These are phyloP conservation scores for Diarsia mendica DNA, from an alignment of 2,888 invertebrate species.

Conservation along the genomic window DNA sequence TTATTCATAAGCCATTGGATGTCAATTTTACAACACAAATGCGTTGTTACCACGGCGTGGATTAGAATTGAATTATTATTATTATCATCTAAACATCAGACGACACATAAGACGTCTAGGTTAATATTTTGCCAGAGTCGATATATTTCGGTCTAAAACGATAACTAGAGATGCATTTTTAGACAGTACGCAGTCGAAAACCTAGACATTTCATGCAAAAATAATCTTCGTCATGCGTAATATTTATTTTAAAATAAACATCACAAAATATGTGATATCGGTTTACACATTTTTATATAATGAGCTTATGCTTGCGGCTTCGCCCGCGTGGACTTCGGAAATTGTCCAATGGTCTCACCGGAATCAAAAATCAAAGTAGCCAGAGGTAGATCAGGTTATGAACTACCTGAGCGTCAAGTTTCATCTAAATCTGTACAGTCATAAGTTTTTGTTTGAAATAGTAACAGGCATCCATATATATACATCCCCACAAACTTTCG, in stretches of 20 bases:
- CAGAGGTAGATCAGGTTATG: no score
- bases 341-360: neutral
- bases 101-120: neutral
- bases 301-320: neutral
- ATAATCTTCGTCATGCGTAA: slow-evolving; percentile 15
- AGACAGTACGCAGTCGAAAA: slow-evolving; percentile 6
- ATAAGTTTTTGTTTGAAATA: neutral
- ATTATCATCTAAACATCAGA: slow-evolving; percentile 7
- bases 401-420: neutral
- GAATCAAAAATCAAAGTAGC: neutral
- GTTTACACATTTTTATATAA: slow-evolving; percentile 18
- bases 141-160: slow-evolving; percentile 10
- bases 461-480: neutral
- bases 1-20: neutral
- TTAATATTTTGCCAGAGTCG: slow-evolving; percentile 20
- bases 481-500: neutral
- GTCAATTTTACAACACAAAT: neutral
- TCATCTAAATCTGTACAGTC: neutral
- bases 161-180: slow-evolving; percentile 45
- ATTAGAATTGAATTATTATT: neutral
- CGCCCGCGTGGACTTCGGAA: neutral
- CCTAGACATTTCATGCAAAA: slow-evolving; percentile 24
- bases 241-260: slow-evolving; percentile 44
- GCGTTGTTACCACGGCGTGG: neutral
- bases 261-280: slow-evolving; percentile 20